phyloP scores from a whole-genome alignment of 2,888 invertebrate species.

The Coleophora flavipennella region DNA sequence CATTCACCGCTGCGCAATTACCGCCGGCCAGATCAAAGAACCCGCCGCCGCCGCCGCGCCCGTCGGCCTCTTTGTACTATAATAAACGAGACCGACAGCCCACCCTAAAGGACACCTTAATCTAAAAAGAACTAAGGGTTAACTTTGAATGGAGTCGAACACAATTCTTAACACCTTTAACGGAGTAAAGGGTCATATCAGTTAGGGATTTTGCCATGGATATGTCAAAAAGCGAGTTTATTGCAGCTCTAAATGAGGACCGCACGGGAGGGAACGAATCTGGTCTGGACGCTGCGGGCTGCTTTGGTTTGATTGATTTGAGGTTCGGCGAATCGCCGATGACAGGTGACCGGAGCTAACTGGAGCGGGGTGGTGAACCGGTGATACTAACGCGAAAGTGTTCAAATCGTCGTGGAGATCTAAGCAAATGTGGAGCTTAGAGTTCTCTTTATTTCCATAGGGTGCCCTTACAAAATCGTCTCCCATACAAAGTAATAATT shows the following conservation, averaged over 20 bases:
- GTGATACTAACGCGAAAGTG: too few relatives aligned
- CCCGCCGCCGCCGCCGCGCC: constrained; percentile 46
- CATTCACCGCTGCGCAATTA: constrained; percentile 55
- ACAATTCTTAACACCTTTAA: constrained; percentile 67
- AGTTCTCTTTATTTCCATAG: too few relatives aligned
- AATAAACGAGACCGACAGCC: constrained; percentile 46
- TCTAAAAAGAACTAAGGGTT: background rate
- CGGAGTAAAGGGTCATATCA: constrained; percentile 63
- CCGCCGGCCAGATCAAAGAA: constrained; percentile 57
- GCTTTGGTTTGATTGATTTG: constrained; percentile 27
- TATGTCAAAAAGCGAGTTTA: constrained; percentile 73
- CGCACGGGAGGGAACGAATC: constrained; percentile 51
- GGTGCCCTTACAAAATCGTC: too few relatives aligned
- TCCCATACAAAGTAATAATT: too few relatives aligned
- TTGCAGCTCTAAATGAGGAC: constrained; percentile 65
- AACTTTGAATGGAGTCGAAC: constrained; percentile 10
- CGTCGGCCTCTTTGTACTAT: constrained; percentile 64
- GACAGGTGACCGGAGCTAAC: background rate
- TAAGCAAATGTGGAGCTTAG: too few relatives aligned
- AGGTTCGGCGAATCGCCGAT: constrained; percentile 1
- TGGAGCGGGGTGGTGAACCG: too few relatives aligned
- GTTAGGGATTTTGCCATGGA: constrained; percentile 73
- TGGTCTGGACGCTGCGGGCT: constrained; percentile 43
- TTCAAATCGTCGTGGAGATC: too few relatives aligned
- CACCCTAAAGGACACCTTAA: constrained; percentile 20